phyloP scores from a whole-genome alignment of 2,888 invertebrate species.

The Tubulanus polymorphus region DNA sequence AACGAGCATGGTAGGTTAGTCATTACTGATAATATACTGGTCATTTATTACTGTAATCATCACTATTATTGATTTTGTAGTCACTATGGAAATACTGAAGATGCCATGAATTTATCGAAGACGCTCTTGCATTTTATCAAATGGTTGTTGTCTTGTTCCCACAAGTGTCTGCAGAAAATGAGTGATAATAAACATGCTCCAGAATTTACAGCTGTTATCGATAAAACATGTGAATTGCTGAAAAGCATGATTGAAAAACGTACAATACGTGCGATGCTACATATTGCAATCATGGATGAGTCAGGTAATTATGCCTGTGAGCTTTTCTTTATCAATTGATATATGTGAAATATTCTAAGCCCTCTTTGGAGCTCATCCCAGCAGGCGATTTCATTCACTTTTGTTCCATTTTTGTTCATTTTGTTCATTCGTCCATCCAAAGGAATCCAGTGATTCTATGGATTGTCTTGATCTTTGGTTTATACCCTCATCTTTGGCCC shows the following conservation, averaged over 20 bases:
- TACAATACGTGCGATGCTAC: conserved; percentile 46
- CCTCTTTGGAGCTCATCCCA: too few species aligned
- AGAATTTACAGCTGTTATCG: conserved; percentile 45
- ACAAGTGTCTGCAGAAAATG: conserved; percentile 43
- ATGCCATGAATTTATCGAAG: conserved; percentile 70
- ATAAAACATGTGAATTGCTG: conserved; percentile 42
- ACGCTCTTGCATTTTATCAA: conserved; percentile 63
- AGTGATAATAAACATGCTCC: conserved; percentile 39
- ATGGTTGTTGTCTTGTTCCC: conserved; percentile 45
- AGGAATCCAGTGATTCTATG: neutral
- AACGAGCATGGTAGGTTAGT: neutral
- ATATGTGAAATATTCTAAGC: too few species aligned
- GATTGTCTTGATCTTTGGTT: too few species aligned
- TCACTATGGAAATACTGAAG: conserved; percentile 69
- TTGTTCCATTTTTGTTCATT: conserved; percentile 4
- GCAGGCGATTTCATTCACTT: too few species aligned
- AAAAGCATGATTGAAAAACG: conserved; percentile 40
- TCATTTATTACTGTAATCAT: neutral
- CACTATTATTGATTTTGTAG: conserved; percentile 23
- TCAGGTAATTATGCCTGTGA: conserved; percentile 58
- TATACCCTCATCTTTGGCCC: too few species aligned
- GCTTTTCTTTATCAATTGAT: too few species aligned
- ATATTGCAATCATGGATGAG: conserved; percentile 51
- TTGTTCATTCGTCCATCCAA: neutral
- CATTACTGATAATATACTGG: neutral